Base-by-base conservation (phyloP, 2,797 vertebrate genomes). In the Limnodromus scolopaceus region DNA sequence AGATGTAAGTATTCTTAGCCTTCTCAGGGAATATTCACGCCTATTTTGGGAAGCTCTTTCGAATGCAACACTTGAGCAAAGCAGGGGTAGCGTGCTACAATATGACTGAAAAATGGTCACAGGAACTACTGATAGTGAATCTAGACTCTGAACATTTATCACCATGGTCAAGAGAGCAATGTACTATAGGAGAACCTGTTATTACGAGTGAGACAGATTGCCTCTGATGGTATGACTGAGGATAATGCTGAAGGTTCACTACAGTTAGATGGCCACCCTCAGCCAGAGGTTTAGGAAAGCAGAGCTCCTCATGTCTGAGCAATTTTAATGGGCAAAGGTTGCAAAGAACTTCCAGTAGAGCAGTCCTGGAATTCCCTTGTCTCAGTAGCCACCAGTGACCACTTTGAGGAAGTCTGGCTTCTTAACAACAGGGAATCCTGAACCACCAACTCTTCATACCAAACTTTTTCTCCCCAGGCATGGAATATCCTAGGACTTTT, bases 1-100 rank as follows among this genome's bases (percentile, higher is more conserved):
- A 60, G n/a, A 19, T 1, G 3, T 24, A 32, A 0, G 0, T 4
- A 78, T 43, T 10, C 60, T 54, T 34, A n/a, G n/a, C 9, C 45
- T 76, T 84, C 58, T 15, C 4, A 25, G 46, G 58, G 41, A 78
- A 23, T 4, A 63, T 39, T 43, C 27, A 58, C 10, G 27, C 6
- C 34, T 54, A 20, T 48, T 87, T 75, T 28, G 38, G 64, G 64
- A 66, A 70, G 20, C 4, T 46, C 8, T 69, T 80, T 53, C 58
- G 53, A 90, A 45, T 7, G 20, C 32, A 51, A 6, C 23, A 15
- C 36, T 77, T 36, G 15, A 38, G 48, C 12, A 70, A 87, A 77
- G 13, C 23, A 64, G 71, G 58, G 19, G 10, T 18, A 80, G 3
- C n/a, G 6, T 60, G 6, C 25, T 55, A 38, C 13, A 34, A 19